Evolutionary conservation across 2,888 invertebrate species (phyloP).

Genomic region (Celastrina argiolus): DNA sequence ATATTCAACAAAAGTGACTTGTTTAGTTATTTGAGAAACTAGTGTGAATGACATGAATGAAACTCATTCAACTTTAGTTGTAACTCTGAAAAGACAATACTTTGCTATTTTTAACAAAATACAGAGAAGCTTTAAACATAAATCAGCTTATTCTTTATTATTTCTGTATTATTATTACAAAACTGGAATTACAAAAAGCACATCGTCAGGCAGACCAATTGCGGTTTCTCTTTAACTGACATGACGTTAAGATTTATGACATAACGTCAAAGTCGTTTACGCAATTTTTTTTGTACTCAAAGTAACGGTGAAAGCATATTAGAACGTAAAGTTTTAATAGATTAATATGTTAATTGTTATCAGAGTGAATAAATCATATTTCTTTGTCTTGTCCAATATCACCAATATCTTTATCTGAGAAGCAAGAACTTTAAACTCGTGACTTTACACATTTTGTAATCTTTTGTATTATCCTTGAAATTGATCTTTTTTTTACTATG

Average conservation of each 20-base stretch:
- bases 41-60: neutral
- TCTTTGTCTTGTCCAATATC: no score
- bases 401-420: no score
- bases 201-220: conserved; percentile 60
- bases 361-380: no score
- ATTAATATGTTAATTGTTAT: no score
- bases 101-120: neutral
- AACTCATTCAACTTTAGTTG: neutral
- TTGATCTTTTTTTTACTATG: no score
- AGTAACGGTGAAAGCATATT: no score
- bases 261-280: conserved; percentile 10
- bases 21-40: neutral
- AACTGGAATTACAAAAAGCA: conserved; percentile 56
- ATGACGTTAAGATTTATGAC: no score
- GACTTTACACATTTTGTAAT: no score
- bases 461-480: no score
- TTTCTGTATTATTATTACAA: conserved; percentile 40
- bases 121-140: conserved; percentile 10
- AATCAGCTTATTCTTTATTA: conserved; percentile 2
- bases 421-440: no score
- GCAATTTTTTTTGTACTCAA: neutral
- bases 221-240: conserved; percentile 51
- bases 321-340: no score
- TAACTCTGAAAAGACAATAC: neutral
- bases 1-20: neutral